phyloP scores from a whole-genome alignment of 2,797 vertebrate species.

The Gambelia wislizenii region DNA sequence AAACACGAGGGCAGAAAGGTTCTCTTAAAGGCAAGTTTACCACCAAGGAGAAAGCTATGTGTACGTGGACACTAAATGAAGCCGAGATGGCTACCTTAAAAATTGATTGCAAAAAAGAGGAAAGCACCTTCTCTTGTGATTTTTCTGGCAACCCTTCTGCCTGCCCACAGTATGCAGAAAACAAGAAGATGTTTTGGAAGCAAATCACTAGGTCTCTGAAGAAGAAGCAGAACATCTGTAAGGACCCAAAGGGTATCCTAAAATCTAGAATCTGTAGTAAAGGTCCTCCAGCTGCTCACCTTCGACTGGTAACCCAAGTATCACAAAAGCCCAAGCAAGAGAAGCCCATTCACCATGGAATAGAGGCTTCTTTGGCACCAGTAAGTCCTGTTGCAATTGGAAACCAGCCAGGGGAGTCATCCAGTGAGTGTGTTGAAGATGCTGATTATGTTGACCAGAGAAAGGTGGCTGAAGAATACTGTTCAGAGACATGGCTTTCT shows the following conservation, averaged over 20 bases:
- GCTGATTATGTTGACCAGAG: conserved; percentile 72
- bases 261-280: conserved; percentile 85
- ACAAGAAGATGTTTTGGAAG: conserved; percentile 85
- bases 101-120: conserved; percentile 78
- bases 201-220: conserved; percentile 84
- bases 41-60: conserved; percentile 82
- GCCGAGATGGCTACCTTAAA: conserved; percentile 68
- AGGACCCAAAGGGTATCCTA: conserved; percentile 75
- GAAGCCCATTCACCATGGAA: not conserved
- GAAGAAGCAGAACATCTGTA: conserved; percentile 85
- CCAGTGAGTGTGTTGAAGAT: conserved; percentile 79
- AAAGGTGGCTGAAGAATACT: conserved; percentile 85
- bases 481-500: conserved; percentile 82
- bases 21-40: conserved; percentile 80
- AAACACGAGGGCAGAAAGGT: conserved; percentile 61
- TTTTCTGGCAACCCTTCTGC: conserved; percentile 81
- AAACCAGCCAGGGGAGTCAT: conserved; percentile 25
- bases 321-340: conserved; percentile 53
- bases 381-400: conserved; percentile 27
- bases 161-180: conserved; percentile 79
- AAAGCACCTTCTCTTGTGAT: conserved; percentile 79
- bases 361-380: conserved; percentile 16
- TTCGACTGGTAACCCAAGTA: conserved; percentile 73
- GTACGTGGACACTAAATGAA: conserved; percentile 82
- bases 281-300: conserved; percentile 82